Evolutionary conservation across 1,140 invertebrate genomes (phyloP), one percentile per base, ranked within the genome.

Genomic region (Ephestia elutella): DNA sequence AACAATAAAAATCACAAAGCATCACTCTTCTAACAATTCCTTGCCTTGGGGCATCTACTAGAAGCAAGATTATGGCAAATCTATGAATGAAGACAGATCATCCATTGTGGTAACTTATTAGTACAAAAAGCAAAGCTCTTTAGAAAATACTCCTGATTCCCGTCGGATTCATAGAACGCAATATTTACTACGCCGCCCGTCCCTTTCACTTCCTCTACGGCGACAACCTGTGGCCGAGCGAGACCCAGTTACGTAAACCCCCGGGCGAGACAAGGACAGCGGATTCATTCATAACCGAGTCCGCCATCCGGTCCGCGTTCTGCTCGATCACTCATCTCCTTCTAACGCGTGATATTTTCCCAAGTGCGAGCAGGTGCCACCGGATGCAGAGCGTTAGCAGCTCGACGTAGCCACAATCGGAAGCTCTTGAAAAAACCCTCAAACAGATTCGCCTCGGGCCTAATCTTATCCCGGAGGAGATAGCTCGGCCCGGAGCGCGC

Each of bases 231-330:
- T 62, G 75, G 56, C 48, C 61, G 73, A 85, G 70, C 60, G 86
- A 80, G 82, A 82, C 65, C 51, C 55, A 59, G 57, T 59, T 64
- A 74, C 73, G 64, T 63, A 56, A 70, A 67, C 62, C 65, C 50
- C n/a, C 38, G 55, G 32, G 78, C 56, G 11, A 49, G 76, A 88
- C 60, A 75, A 66, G 70, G 86, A 88, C 68, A 56, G 73, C 65
- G 66, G 70, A 86, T 86, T 86, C 86, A 88, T 88, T 88, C 86
- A 88, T 88, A 86, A 88, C 82, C 79, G 80, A 82, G 81, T 81
- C 79, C 76, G 78, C 83, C 86, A 86, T 86, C 83, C 83, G 83
- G 83, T 86, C 80, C 79, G 66, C 66, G 78, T 72, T 77, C 72
- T 75, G 75, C 75, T 75, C 75, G 75, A 78, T 80, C 80, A 78